Conservation (phyloP, 2,113 vertebrate species). For the Zosterops hypoxanthus region DNA sequence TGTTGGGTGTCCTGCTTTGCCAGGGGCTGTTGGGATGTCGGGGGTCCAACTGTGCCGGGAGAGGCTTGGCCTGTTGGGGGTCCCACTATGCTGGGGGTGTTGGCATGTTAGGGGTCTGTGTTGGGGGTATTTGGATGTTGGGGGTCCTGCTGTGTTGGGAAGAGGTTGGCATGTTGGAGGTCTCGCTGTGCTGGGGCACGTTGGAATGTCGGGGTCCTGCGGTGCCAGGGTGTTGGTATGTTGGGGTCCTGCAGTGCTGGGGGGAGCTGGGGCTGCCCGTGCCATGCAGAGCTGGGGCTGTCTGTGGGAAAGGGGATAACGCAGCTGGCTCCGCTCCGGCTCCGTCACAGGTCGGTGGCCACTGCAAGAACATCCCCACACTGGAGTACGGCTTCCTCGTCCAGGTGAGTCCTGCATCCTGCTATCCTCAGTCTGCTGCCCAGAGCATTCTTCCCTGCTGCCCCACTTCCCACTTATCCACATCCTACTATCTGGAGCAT, state of each 20-base stretch:
- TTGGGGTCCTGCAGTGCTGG: rapidly evolving
- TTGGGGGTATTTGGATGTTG: rapidly evolving
- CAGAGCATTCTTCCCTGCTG: neutral
- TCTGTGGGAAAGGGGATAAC: neutral
- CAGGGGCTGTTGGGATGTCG: rapidly evolving
- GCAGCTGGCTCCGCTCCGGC: neutral
- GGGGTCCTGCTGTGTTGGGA: neutral
- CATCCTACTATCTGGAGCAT: rapidly evolving
- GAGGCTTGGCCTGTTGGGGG: neutral
- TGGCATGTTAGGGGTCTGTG: neutral
- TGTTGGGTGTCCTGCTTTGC: neutral
- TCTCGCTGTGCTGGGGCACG: rapidly evolving
- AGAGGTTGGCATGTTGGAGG: neutral
- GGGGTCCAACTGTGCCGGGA: rapidly evolving
- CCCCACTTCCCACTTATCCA: rapidly evolving
- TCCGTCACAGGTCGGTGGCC: constrained; percentile 89
- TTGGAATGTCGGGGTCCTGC: neutral
- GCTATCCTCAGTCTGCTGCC: neutral
- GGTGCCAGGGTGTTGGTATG: neutral
- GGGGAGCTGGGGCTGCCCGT: rapidly evolving
- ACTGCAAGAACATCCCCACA: constrained; percentile 98
- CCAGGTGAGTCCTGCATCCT: constrained; percentile 78
- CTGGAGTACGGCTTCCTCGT: constrained; percentile 98
- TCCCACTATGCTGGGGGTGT: rapidly evolving
- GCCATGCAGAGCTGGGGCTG: rapidly evolving